These are phyloP conservation scores for Thysanoteuthis rhombus DNA, from an alignment of 2,888 invertebrate species.

Conservation along the genomic window DNA sequence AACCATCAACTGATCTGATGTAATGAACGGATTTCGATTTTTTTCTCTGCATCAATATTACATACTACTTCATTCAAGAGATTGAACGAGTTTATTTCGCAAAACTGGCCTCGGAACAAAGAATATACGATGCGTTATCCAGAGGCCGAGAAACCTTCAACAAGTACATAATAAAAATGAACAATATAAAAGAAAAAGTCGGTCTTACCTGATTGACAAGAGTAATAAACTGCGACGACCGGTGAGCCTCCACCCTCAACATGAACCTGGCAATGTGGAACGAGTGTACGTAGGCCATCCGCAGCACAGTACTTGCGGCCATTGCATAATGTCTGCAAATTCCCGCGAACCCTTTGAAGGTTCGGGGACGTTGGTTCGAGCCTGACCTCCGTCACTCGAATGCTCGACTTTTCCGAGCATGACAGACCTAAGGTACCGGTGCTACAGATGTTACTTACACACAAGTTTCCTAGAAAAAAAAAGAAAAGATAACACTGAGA, in stretches of 20 bases:
- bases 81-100: no score
- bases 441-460: slow-evolving; percentile 32
- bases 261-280: neutral
- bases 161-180: no score
- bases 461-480: slow-evolving; percentile 13
- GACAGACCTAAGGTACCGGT: slow-evolving; percentile 32
- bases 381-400: slow-evolving; percentile 28
- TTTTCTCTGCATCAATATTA: no score
- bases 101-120: no score
- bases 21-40: no score
- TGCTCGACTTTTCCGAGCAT: slow-evolving; percentile 25
- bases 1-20: no score
- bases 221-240: slow-evolving; percentile 25
- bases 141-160: no score
- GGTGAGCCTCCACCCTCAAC: neutral
- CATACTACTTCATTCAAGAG: no score
- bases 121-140: neutral
- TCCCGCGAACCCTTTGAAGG: slow-evolving; percentile 15
- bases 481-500: neutral
- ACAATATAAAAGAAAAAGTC: neutral
- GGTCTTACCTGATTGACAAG: slow-evolving; percentile 21
- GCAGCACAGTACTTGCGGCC: slow-evolving; percentile 27
- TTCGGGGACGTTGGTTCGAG: slow-evolving; percentile 24
- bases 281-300: slow-evolving; percentile 19
- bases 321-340: slow-evolving; percentile 26